These are phyloP conservation scores for Aptenodytes forsteri DNA, from an alignment of 2,113 vertebrate species.

Conservation along the genomic window DNA sequence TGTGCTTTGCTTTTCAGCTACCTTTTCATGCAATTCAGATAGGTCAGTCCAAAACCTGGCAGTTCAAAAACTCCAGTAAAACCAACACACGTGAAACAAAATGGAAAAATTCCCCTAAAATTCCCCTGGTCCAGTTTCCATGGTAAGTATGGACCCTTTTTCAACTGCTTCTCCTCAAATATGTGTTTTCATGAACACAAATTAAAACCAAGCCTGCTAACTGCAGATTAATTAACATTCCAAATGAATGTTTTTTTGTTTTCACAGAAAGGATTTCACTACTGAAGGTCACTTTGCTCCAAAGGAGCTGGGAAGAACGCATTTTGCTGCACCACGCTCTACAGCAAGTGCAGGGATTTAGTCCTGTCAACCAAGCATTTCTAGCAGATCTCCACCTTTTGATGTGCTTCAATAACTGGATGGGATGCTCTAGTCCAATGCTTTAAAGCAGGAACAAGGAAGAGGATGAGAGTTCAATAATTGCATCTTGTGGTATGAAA, in stretches of 20 bases:
- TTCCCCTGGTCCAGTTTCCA: neutral
- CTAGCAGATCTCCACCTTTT: constrained; percentile 25
- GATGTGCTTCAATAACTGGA: constrained; percentile 31
- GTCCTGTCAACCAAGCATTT: neutral
- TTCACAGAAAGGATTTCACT: constrained; percentile 47
- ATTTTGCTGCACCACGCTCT: neutral
- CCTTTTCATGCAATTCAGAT: neutral
- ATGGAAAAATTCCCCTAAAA: neutral
- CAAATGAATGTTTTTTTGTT: constrained; percentile 50
- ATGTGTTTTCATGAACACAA: constrained; percentile 25
- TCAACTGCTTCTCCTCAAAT: constrained; percentile 26
- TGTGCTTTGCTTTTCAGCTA: neutral
- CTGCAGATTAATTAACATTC: constrained; percentile 70
- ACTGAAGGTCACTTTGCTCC: constrained; percentile 67
- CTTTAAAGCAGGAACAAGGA: neutral
- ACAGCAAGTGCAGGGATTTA: constrained; percentile 5
- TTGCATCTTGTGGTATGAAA: neutral
- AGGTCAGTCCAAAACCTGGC: neutral
- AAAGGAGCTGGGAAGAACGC: neutral
- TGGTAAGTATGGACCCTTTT: neutral
- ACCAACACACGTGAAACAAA: neutral
- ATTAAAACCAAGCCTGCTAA: constrained; percentile 26
- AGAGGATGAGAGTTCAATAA: neutral
- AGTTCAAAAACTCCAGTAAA: neutral
- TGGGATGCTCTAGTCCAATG: neutral